These are phyloP conservation scores for Cardiocondyla obscurior DNA, from an alignment of 1,140 invertebrate genomes.

Conservation along the genomic window DNA sequence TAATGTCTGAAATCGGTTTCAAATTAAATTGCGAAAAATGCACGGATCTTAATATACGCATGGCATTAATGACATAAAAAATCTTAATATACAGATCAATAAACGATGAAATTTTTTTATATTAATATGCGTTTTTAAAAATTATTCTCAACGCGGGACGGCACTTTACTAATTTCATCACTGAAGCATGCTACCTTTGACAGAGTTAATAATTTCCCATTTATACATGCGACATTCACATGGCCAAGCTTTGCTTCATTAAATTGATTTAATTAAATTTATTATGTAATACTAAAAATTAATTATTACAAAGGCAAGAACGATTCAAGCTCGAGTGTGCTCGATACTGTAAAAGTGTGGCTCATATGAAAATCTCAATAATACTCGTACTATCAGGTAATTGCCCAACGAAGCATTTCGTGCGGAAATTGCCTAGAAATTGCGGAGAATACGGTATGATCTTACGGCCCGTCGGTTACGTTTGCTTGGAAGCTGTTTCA, in stretches of 20 bases:
- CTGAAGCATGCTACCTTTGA: too few species aligned
- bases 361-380: constrained; percentile 63
- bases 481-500: constrained; percentile 34
- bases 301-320: not conserved
- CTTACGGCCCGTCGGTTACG: constrained; percentile 23
- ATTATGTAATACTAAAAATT: not conserved
- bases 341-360: constrained; percentile 21
- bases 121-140: not conserved
- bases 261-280: constrained; percentile 37
- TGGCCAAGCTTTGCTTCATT: not conserved
- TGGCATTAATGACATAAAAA: too few species aligned
- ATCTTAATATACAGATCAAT: too few species aligned
- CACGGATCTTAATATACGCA: too few species aligned
- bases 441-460: constrained; percentile 39
- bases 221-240: not conserved
- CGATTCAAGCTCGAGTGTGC: not conserved
- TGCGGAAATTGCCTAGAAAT: constrained; percentile 32
- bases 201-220: not conserved
- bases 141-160: too few species aligned
- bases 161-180: too few species aligned
- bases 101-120: too few species aligned
- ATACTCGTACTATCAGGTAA: not conserved
- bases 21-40: not conserved
- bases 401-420: constrained; percentile 19
- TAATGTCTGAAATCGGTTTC: not conserved